Evolutionary conservation across 2,113 vertebrate species (phyloP), one percentile per base, ranked within the genome.

Genomic region (Vireo altiloquus): DNA sequence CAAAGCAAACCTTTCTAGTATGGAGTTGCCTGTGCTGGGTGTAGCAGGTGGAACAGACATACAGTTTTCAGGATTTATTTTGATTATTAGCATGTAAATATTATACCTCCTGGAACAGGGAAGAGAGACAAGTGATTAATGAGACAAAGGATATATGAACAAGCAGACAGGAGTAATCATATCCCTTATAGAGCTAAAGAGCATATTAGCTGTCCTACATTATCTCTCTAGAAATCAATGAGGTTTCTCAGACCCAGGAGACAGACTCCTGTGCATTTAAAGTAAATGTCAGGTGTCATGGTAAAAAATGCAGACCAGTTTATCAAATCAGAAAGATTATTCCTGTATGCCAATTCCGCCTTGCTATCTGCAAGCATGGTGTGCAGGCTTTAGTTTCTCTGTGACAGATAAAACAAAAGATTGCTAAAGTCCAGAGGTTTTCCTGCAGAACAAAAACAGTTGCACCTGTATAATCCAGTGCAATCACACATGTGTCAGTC

Each of bases 391-490:
- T 91, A 71, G 82, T 95, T 95, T 63, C 65, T 57, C 61, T 72
- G 31, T 30, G 57, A 82, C 82, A 87, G 84, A 46, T 64, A 85
- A 92, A 92, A 94, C 72, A 57, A 91, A 91, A 91, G 69, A 61
- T 53, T 75, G 23, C 9, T 56, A 1, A 35, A 56, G 47, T 39
- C 35, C 61, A 42, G 46, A 82, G 66, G 63, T 74, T 28, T 82
- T 95, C 57, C 57, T 35, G 25, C 28, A 76, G 63, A 81, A 76
- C 37, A 81, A 82, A 90, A 56, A 25, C 60, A 91, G 33, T 81
- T 72, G 28, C 37, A 60, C 46, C 21, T 31, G 18, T 82, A 56
- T 49, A 87, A 94, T 31, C 53, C 81, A 79, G 77, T 46, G 65
- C 49, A 46, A 7, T 84, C 77, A 35, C 15, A 42, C 65, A 42